These are phyloP conservation scores for Nibea coibor DNA, from an alignment of 2,113 vertebrate genomes.

Conservation along the genomic window DNA sequence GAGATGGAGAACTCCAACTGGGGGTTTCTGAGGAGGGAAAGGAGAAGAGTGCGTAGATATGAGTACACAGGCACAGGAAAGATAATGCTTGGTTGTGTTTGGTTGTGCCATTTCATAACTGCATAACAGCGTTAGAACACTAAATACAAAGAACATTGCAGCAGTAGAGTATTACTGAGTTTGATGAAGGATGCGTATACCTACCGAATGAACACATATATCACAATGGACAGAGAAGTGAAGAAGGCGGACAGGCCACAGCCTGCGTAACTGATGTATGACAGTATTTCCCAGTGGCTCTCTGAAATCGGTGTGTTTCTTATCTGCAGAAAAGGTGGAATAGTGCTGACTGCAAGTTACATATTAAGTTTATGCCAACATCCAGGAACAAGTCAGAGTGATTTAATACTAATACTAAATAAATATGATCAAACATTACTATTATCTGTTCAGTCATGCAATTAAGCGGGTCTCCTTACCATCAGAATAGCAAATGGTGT, in stretches of 20 bases:
- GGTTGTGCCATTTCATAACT: background rate
- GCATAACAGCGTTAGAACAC: background rate
- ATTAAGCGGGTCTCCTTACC: constrained; percentile 48
- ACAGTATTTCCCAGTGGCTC: constrained; percentile 73
- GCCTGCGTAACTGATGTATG: constrained; percentile 77
- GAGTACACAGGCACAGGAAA: background rate
- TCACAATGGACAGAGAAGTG: constrained; percentile 60
- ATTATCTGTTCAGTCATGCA: background rate
- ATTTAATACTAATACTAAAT: background rate
- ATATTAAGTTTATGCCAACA: background rate
- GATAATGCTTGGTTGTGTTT: background rate
- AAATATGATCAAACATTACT: background rate
- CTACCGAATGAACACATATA: constrained; percentile 68
- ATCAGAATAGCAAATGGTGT: constrained; percentile 79
- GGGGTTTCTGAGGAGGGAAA: constrained; percentile 46
- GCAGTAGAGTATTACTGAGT: background rate
- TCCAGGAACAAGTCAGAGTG: background rate
- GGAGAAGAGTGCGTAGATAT: background rate
- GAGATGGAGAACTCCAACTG: constrained; percentile 56
- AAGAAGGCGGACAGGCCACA: constrained; percentile 78
- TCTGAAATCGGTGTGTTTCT: background rate
- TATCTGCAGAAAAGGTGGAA: constrained; percentile 43
- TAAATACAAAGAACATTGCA: background rate
- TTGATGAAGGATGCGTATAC: constrained; percentile 1
- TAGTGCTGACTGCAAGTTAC: background rate